Percentiles rank a stretch among this genome's conserved stretches.
Evolutionary conservation across 2,113 vertebrate genomes (phyloP).

Genomic region (Hucho hucho): DNA sequence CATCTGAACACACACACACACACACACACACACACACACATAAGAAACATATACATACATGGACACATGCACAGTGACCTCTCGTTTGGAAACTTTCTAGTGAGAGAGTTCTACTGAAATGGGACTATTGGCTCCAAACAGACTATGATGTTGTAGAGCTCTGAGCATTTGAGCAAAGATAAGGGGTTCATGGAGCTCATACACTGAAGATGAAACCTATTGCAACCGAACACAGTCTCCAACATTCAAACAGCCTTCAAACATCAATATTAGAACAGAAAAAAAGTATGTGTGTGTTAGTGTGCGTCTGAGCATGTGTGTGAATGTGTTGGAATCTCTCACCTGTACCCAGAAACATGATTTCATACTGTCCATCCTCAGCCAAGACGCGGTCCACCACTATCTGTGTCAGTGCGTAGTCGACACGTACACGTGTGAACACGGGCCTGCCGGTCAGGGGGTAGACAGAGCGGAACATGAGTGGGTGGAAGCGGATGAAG

Average conservation of each 20-base stretch:
- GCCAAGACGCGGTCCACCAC: slow-evolving; percentile 91
- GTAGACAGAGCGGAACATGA: slow-evolving; percentile 85
- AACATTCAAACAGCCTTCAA: no score
- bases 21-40: slow-evolving; percentile 20
- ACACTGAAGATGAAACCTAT: no score
- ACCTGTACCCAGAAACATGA: slow-evolving; percentile 98
- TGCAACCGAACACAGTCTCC: no score
- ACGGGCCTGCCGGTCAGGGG: slow-evolving; percentile 81
- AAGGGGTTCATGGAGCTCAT: no score
- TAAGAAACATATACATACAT: neutral
- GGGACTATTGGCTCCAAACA: neutral
- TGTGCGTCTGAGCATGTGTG: slow-evolving; percentile 44
- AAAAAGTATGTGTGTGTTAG: no score
- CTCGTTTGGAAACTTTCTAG: neutral
- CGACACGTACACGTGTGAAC: slow-evolving; percentile 86
- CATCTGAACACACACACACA: slow-evolving; percentile 69
- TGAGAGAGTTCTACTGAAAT: neutral
- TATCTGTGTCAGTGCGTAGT: slow-evolving; percentile 90
- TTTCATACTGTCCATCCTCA: slow-evolving; percentile 94
- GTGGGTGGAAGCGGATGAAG: slow-evolving; percentile 87
- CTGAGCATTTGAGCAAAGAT: neutral
- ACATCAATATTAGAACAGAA: no score
- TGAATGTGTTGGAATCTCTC: slow-evolving; percentile 2
- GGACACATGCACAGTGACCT: neutral
- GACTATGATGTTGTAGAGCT: slow-evolving; percentile 10